Conservation (phyloP, 1,140 invertebrate species). For the Drosophila triauraria region DNA sequence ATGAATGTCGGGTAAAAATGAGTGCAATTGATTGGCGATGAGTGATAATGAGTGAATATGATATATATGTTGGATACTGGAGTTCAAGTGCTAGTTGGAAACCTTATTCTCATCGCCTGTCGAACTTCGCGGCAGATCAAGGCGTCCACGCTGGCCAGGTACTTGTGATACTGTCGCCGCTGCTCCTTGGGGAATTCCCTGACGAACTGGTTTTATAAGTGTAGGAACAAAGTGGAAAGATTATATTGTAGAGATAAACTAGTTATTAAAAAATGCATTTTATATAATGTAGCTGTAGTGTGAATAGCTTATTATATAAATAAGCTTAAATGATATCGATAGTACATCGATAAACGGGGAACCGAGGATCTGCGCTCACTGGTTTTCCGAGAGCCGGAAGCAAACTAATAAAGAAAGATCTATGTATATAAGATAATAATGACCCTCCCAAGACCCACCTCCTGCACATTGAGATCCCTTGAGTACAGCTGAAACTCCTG, state of each 20-base stretch:
- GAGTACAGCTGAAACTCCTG: slow-evolving; percentile 71
- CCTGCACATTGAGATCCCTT: slow-evolving; percentile 67
- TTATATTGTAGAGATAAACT: too few species aligned
- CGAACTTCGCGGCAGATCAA: slow-evolving; percentile 72
- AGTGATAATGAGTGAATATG: slow-evolving; percentile 30
- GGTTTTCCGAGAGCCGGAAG: too few species aligned
- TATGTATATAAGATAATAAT: too few species aligned
- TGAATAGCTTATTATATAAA: too few species aligned
- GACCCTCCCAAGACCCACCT: slow-evolving; percentile 62
- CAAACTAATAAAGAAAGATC: not conserved
- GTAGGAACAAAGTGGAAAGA: too few species aligned
- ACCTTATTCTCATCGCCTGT: slow-evolving; percentile 78
- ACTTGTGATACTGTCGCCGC: slow-evolving; percentile 67
- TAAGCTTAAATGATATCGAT: too few species aligned
- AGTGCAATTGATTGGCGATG: slow-evolving; percentile 36
- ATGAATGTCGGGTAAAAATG: slow-evolving; percentile 41
- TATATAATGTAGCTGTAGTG: too few species aligned
- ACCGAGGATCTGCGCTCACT: too few species aligned
- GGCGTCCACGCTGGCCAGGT: slow-evolving; percentile 71
- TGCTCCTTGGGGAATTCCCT: slow-evolving; percentile 73
- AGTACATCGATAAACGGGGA: too few species aligned
- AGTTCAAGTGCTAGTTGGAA: slow-evolving; percentile 27
- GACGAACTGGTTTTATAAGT: slow-evolving; percentile 57
- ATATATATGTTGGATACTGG: not conserved
- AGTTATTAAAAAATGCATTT: too few species aligned